These are phyloP conservation scores for Pimephales promelas DNA, from an alignment of 2,113 vertebrate genomes.

Conservation along the genomic window DNA sequence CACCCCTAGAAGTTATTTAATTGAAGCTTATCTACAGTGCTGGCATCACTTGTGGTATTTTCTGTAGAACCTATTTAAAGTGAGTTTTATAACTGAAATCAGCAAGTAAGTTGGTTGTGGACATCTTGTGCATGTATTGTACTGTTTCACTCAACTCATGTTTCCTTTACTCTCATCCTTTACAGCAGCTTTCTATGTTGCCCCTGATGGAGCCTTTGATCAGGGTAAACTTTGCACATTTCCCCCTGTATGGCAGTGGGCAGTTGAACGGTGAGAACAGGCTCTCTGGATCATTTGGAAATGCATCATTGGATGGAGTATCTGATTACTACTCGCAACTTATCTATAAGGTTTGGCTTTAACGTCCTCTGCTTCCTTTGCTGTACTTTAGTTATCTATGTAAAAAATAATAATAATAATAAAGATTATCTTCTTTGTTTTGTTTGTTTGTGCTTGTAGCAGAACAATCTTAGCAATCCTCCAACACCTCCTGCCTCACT, in stretches of 20 bases:
- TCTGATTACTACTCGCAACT: constrained; percentile 97
- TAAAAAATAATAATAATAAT: no score
- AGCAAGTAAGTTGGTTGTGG: not conserved
- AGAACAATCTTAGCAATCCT: constrained; percentile 98
- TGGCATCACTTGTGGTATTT: not conserved
- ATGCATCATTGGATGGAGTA: constrained; percentile 87
- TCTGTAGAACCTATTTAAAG: not conserved
- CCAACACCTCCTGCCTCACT: constrained; percentile 96
- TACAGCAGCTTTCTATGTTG: constrained; percentile 89
- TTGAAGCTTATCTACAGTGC: not conserved
- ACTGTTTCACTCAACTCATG: not conserved
- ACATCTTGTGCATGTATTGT: not conserved
- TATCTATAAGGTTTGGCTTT: constrained; percentile 81
- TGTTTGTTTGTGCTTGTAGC: constrained; percentile 71
- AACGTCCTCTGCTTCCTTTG: not conserved
- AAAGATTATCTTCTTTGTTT: not conserved
- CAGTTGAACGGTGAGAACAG: constrained; percentile 84
- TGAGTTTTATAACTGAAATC: not conserved
- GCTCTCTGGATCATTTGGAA: constrained; percentile 91
- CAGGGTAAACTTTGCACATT: constrained; percentile 89
- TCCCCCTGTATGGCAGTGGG: constrained; percentile 89
- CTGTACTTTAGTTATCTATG: not conserved
- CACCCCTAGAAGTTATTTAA: not conserved
- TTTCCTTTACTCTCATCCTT: not conserved
- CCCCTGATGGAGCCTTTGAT: constrained; percentile 96